Percentiles rank a stretch among this genome's conserved stretches.
Evolutionary conservation across 2,888 invertebrate species (phyloP).

Genomic region (Petrolisthes manimaculis): DNA sequence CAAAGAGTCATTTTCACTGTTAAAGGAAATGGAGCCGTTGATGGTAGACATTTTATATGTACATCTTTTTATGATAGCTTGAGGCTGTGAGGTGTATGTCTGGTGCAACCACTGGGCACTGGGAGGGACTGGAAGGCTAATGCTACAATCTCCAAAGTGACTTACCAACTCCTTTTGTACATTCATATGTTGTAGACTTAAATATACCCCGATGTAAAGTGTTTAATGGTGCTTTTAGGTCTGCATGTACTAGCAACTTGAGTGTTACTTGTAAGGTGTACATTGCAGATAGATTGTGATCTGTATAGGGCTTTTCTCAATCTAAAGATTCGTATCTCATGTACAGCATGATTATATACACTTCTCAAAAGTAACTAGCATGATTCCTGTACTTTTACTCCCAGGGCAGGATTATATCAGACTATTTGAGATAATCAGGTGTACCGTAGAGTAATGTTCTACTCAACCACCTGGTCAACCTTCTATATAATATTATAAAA

Average conservation of each 20-base stretch:
- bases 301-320: conserved; percentile 47
- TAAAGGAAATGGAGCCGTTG: background rate
- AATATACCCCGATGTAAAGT: conserved; percentile 31
- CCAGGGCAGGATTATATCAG: conserved; percentile 10
- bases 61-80: conserved; percentile 10
- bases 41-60: conserved; percentile 22
- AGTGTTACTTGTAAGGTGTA: conserved; percentile 46
- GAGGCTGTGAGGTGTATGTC: conserved; percentile 31
- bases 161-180: conserved; percentile 58
- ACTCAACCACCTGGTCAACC: too few relatives aligned
- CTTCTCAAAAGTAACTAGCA: too few relatives aligned
- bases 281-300: conserved; percentile 54
- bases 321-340: conserved; percentile 33
- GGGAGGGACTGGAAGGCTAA: conserved; percentile 20
- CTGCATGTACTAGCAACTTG: conserved; percentile 55
- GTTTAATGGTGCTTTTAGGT: conserved; percentile 60
- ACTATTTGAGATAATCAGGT: too few relatives aligned
- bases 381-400: too few relatives aligned
- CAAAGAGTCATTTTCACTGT: background rate
- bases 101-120: conserved; percentile 15
- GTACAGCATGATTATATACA: conserved; percentile 30
- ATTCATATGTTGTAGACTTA: conserved; percentile 53
- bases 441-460: too few relatives aligned
- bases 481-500: background rate
- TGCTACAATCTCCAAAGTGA: conserved; percentile 61